Percentiles rank a stretch among this genome's conserved stretches.
phyloP scores from a whole-genome alignment of 92 coral and sea anemone species.

The Palythoa grandis region DNA sequence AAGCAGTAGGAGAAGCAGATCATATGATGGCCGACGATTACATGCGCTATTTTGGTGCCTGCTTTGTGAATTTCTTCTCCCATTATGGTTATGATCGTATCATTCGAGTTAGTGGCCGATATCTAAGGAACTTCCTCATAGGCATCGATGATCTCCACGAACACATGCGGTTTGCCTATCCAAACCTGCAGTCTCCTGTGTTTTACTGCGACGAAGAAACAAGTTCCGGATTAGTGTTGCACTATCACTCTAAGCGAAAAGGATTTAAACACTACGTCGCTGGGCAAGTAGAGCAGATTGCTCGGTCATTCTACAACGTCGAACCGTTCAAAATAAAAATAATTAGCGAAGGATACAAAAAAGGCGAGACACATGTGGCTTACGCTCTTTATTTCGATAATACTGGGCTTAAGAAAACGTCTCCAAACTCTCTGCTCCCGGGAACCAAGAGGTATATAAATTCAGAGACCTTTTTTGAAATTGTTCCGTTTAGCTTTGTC shows the following conservation, averaged over 20 bases:
- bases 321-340: slow-evolving; percentile 56
- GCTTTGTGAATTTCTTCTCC: slow-evolving; percentile 83
- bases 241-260: slow-evolving; percentile 67
- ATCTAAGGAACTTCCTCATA: slow-evolving; percentile 64
- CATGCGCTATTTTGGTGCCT: slow-evolving; percentile 70
- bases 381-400: slow-evolving; percentile 77
- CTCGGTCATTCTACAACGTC: slow-evolving; percentile 61
- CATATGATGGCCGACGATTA: slow-evolving; percentile 65
- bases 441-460: slow-evolving; percentile 46
- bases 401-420: slow-evolving; percentile 57
- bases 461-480: slow-evolving; percentile 72
- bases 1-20: slow-evolving; percentile 60
- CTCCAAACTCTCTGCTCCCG: slow-evolving; percentile 61
- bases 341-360: slow-evolving; percentile 37
- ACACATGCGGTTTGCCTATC: slow-evolving; percentile 86
- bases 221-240: slow-evolving; percentile 68
- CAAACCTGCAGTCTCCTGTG: slow-evolving; percentile 75
- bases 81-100: slow-evolving; percentile 82
- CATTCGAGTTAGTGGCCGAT: slow-evolving; percentile 68
- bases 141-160: slow-evolving; percentile 84
- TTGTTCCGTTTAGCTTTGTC: slow-evolving; percentile 83
- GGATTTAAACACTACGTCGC: slow-evolving; percentile 76
- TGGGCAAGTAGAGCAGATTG: slow-evolving; percentile 79
- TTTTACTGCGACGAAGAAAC: slow-evolving; percentile 84
- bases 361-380: slow-evolving; percentile 55